Evolutionary conservation across 2,797 vertebrate genomes (phyloP).

Genomic region (Columba guinea): DNA sequence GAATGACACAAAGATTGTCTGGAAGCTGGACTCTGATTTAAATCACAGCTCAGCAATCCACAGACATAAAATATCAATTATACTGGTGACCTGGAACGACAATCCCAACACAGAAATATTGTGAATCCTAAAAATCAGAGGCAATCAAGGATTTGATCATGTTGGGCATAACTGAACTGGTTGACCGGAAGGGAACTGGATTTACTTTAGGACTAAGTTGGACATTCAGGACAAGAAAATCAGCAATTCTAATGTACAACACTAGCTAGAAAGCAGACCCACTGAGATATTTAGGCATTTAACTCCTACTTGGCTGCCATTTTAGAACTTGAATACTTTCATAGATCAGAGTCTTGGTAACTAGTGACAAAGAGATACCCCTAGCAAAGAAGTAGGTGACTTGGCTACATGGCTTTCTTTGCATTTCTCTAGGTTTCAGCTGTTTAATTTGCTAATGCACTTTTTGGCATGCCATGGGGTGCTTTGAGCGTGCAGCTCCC

Average conservation of each 20-base stretch:
- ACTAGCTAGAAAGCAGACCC: neutral
- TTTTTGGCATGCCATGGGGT: accelerated
- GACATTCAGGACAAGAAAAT: neutral
- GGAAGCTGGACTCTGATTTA: neutral
- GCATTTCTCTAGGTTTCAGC: neutral
- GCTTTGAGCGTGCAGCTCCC: neutral
- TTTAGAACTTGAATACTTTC: neutral
- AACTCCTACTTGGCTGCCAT: neutral
- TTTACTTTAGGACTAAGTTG: neutral
- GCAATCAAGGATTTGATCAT: neutral
- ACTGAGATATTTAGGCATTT: neutral
- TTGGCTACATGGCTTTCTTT: neutral
- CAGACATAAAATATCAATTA: neutral
- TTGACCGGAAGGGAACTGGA: neutral
- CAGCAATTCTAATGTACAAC: neutral
- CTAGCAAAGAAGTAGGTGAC: accelerated
- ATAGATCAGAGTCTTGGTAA: neutral
- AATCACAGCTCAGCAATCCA: neutral
- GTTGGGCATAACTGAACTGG: neutral
- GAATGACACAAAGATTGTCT: neutral
- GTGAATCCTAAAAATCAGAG: neutral
- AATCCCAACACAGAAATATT: neutral
- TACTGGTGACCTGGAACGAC: neutral
- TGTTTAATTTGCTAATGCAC: neutral
- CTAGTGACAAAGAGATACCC: neutral